Evolutionary conservation across 2,113 vertebrate species (phyloP).

Genomic region (Butorides virescens): DNA sequence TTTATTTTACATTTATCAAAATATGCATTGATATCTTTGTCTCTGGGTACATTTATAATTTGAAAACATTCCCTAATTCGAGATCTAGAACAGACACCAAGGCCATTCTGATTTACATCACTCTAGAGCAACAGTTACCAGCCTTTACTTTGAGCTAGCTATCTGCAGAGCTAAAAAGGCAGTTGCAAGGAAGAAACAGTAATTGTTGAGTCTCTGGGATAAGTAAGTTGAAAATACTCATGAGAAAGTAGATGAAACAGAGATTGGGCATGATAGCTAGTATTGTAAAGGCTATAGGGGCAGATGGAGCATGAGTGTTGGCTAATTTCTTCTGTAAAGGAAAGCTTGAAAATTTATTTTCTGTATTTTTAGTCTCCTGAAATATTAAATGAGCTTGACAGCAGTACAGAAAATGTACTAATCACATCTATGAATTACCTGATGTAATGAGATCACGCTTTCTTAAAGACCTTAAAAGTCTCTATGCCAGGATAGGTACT

Average conservation of each 20-base stretch:
- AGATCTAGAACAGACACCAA: fast-evolving
- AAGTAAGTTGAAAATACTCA: not conserved
- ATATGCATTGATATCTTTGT: not conserved
- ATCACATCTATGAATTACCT: not conserved
- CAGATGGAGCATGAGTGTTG: fast-evolving
- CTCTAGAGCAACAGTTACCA: not conserved
- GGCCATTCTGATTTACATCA: not conserved
- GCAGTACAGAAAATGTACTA: not conserved
- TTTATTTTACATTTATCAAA: not conserved
- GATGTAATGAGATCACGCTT: not conserved
- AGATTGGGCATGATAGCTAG: not conserved
- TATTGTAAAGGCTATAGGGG: not conserved
- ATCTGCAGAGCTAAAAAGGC: not conserved
- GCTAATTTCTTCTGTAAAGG: not conserved
- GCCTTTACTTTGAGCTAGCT: not conserved
- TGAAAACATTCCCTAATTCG: not conserved
- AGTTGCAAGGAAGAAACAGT: not conserved
- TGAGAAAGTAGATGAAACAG: not conserved
- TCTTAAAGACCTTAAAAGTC: not conserved
- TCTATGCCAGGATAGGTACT: not conserved
- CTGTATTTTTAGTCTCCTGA: not conserved
- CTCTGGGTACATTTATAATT: not conserved
- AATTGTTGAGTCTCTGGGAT: not conserved
- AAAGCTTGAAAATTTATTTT: not conserved
- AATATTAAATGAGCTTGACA: not conserved